phyloP scores from a whole-genome alignment of 1,140 invertebrate genomes.

The Stratiolaelaps scimitus region DNA sequence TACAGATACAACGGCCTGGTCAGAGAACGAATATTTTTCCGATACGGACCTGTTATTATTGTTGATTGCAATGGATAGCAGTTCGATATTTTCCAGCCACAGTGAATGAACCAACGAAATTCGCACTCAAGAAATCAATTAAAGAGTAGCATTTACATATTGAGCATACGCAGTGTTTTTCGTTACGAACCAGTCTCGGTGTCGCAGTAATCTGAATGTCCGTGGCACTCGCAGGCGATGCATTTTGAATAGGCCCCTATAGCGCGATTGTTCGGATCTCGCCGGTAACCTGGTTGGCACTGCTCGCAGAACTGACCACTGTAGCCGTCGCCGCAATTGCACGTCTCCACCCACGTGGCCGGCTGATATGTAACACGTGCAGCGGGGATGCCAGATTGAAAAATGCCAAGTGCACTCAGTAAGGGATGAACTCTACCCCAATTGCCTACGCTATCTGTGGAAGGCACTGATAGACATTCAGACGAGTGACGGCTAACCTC shows the following conservation, averaged over 20 bases:
- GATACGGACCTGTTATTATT: not conserved
- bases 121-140: too few species aligned
- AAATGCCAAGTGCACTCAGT: too few species aligned
- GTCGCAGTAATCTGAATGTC: slow-evolving; percentile 89
- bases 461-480: too few species aligned
- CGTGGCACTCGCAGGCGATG: slow-evolving; percentile 88
- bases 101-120: not conserved
- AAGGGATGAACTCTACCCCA: too few species aligned
- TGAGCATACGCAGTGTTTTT: slow-evolving; percentile 24
- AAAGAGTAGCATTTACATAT: not conserved
- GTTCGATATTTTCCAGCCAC: not conserved
- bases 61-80: slow-evolving; percentile 14
- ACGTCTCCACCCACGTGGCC: slow-evolving; percentile 86
- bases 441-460: too few species aligned
- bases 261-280: slow-evolving; percentile 64
- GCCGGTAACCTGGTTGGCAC: slow-evolving; percentile 80
- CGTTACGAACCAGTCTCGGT: slow-evolving; percentile 64
- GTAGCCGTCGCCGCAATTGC: slow-evolving; percentile 80
- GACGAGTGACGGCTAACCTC: too few species aligned
- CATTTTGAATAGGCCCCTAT: slow-evolving; percentile 74
- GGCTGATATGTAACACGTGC: slow-evolving; percentile 69
- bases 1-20: slow-evolving; percentile 83
- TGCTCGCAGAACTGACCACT: slow-evolving; percentile 89
- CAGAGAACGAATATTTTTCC: slow-evolving; percentile 10
- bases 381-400: too few species aligned